These are phyloP conservation scores for Ceryle rudis DNA, from an alignment of 2,797 vertebrate genomes.

Conservation along the genomic window DNA sequence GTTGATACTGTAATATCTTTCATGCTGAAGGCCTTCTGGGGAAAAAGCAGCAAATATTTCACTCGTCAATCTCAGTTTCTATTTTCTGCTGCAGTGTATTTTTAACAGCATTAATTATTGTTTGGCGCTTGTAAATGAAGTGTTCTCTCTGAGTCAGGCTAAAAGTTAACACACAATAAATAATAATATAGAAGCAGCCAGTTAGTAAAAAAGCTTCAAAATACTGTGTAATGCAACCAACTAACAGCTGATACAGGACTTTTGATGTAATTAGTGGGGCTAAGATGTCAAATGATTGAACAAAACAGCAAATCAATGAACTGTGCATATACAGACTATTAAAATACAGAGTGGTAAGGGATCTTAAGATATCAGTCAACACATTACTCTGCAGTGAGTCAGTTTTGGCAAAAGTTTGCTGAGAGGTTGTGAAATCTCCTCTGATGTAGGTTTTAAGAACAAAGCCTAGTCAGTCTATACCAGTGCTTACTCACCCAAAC, in stretches of 20 bases:
- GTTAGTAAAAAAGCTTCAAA: slow-evolving; percentile 24
- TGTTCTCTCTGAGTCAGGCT: slow-evolving; percentile 36
- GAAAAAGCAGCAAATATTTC: not conserved
- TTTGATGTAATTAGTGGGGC: slow-evolving; percentile 19
- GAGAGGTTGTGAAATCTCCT: slow-evolving; percentile 22
- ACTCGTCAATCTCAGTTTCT: not conserved
- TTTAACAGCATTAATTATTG: slow-evolving; percentile 42
- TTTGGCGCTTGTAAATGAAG: slow-evolving; percentile 9
- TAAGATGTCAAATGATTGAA: slow-evolving; percentile 42
- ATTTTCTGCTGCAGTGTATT: slow-evolving; percentile 1
- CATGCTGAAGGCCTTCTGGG: not conserved
- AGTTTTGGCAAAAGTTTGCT: slow-evolving; percentile 43
- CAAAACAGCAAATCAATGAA: slow-evolving; percentile 32
- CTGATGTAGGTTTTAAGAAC: slow-evolving; percentile 6
- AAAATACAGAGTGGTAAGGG: not conserved
- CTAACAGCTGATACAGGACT: not conserved
- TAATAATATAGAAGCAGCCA: slow-evolving; percentile 14
- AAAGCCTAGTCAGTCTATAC: not conserved
- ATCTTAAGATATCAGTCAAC: slow-evolving; percentile 28
- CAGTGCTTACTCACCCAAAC: slow-evolving; percentile 25
- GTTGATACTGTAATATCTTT: not conserved
- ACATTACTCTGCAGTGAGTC: slow-evolving; percentile 16
- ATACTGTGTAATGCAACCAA: not conserved
- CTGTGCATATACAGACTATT: not conserved
- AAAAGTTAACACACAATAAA: slow-evolving; percentile 4